A percentile compares a stretch with the other conserved stretches of the same genome.
Evolutionary conservation across 2,113 vertebrate genomes (phyloP).

Genomic region (Dipodomys stephensi): DNA sequence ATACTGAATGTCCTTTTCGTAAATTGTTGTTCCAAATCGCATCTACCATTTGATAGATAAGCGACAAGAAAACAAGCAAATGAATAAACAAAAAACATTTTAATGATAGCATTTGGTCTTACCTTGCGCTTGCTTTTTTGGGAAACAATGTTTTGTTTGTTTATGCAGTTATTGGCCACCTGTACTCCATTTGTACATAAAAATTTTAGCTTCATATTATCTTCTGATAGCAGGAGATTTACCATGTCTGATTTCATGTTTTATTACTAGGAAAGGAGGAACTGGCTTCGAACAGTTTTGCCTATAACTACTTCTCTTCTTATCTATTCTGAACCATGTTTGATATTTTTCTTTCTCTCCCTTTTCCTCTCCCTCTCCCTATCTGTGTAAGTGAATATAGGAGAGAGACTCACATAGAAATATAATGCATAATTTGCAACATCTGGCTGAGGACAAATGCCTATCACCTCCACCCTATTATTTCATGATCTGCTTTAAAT

Average conservation of each 20-base stretch:
- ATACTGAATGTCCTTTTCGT: not conserved
- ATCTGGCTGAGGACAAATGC: conserved; percentile 19
- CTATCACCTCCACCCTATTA: not conserved
- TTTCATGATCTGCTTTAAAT: conserved; percentile 47
- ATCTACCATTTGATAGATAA: not conserved
- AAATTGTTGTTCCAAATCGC: not conserved
- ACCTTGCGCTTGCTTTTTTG: not conserved
- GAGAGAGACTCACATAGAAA: not conserved
- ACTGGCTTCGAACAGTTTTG: not conserved
- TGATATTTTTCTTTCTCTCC: not conserved
- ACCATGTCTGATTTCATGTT: not conserved
- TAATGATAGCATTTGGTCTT: not conserved
- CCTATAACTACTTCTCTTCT: not conserved
- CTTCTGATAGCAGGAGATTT: not conserved
- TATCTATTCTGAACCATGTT: not conserved
- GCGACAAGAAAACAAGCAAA: not conserved
- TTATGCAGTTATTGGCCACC: not conserved
- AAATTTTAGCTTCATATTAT: not conserved
- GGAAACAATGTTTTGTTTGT: not conserved
- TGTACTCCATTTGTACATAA: not conserved
- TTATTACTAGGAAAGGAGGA: not conserved
- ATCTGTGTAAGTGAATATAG: not conserved
- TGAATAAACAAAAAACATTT: not conserved
- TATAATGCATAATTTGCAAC: not conserved
- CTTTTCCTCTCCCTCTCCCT: not conserved